Percentiles rank a stretch among this genome's conserved stretches.
These are phyloP conservation scores for Chaenocephalus aceratus DNA, from an alignment of 2,113 vertebrate species.

Conservation along the genomic window DNA sequence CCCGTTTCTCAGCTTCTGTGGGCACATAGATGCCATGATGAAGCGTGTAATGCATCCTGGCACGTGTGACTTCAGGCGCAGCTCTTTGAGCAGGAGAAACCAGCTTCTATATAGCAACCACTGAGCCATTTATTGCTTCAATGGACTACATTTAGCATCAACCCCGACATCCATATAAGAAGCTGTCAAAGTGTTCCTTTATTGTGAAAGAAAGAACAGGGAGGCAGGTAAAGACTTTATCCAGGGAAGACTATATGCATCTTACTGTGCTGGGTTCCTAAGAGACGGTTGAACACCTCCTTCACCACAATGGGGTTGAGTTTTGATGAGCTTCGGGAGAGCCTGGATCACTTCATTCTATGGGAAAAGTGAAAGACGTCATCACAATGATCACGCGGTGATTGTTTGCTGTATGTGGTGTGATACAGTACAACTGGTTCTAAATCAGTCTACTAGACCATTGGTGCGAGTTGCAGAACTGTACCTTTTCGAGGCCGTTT, in stretches of 20 bases:
- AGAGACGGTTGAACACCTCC: constrained; percentile 95
- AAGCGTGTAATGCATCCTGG: no score
- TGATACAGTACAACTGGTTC: not conserved
- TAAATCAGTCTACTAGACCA: not conserved
- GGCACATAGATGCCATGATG: no score
- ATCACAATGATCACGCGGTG: not conserved
- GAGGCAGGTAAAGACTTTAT: not conserved
- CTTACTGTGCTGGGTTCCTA: constrained; percentile 95
- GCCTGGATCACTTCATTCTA: constrained; percentile 96
- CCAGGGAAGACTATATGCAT: not conserved
- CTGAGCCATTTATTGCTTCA: no score
- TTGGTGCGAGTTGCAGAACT: not conserved
- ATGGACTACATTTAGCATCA: no score
- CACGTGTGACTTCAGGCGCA: no score
- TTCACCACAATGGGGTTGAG: constrained; percentile 98
- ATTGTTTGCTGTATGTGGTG: not conserved
- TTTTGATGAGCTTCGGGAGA: constrained; percentile 94
- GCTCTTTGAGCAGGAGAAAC: no score
- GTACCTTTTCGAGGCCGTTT: constrained; percentile 96
- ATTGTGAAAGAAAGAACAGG: not conserved
- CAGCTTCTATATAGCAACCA: no score
- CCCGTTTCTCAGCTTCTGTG: no score
- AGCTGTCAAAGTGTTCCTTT: not conserved
- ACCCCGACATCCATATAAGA: no score
- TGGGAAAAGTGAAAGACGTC: not conserved